Percentiles rank a stretch among this genome's conserved stretches.
Evolutionary conservation across 1,140 invertebrate species (phyloP).

Genomic region (Lordiphosa stackelbergi): DNA sequence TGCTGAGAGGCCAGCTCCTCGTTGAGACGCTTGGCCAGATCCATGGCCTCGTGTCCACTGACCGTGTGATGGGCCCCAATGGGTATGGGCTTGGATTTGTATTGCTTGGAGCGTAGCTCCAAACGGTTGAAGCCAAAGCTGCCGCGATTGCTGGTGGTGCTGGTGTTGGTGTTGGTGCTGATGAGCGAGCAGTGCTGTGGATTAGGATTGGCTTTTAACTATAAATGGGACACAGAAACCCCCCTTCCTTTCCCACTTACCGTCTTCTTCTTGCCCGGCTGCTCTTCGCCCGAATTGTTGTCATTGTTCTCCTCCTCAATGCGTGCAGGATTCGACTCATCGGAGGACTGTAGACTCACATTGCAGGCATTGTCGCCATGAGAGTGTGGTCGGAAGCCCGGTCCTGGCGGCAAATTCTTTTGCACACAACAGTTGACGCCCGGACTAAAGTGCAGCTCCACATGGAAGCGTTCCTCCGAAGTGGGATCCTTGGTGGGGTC

Average conservation of each 20-base stretch:
- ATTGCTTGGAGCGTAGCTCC: slow-evolving; percentile 47
- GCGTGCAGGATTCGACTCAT: slow-evolving; percentile 78
- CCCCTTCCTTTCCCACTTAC: slow-evolving; percentile 4
- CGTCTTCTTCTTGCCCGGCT: slow-evolving; percentile 36
- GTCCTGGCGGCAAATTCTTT: slow-evolving; percentile 94
- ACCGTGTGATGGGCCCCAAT: slow-evolving; percentile 85
- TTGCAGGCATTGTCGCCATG: slow-evolving; percentile 82
- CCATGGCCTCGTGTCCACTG: slow-evolving; percentile 86
- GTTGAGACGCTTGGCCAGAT: slow-evolving; percentile 84
- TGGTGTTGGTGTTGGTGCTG: slow-evolving; percentile 1
- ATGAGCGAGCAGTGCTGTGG: neutral
- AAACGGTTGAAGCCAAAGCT: slow-evolving; percentile 49
- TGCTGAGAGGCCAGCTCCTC: slow-evolving; percentile 83
- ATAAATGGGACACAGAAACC: too few species aligned
- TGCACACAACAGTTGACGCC: slow-evolving; percentile 97
- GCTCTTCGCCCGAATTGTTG: slow-evolving; percentile 66
- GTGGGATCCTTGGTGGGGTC: slow-evolving; percentile 96
- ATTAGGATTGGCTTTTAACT: too few species aligned
- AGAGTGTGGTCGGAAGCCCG: slow-evolving; percentile 94
- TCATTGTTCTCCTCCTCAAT: slow-evolving; percentile 84
- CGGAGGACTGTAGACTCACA: slow-evolving; percentile 50
- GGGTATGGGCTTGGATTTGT: slow-evolving; percentile 82
- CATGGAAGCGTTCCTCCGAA: slow-evolving; percentile 95
- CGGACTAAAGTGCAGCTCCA: slow-evolving; percentile 98
- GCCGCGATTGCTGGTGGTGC: slow-evolving; percentile 30